Percentiles rank a stretch among this genome's conserved stretches.
Conservation (phyloP, 2,888 invertebrate genomes). For the Mimumesa dahlbomi region DNA sequence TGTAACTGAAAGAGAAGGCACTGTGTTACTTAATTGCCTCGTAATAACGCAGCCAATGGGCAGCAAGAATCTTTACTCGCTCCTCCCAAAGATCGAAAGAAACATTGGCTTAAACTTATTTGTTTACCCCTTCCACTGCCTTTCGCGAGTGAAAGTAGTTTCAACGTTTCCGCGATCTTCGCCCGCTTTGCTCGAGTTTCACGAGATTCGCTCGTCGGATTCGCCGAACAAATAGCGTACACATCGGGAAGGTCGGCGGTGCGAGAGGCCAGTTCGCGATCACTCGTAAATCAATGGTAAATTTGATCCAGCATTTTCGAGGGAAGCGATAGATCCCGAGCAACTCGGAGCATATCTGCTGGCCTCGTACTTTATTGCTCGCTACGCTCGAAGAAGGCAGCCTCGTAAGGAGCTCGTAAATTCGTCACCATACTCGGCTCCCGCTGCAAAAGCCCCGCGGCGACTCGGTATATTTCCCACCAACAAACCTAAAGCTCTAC, state of each 20-base stretch:
- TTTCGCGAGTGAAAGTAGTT: no score
- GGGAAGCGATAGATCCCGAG: conserved; percentile 58
- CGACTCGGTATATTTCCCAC: conserved; percentile 65
- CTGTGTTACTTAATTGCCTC: conserved; percentile 70
- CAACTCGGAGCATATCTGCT: conserved; percentile 63
- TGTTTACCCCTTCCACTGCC: conserved; percentile 7
- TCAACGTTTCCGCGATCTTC: no score
- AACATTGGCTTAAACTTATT: neutral
- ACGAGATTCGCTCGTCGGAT: neutral
- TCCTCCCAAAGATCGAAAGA: neutral
- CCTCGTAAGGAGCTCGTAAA: conserved; percentile 73
- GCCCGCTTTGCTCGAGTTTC: no score
- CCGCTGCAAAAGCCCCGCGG: conserved; percentile 62
- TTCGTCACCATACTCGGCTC: conserved; percentile 72
- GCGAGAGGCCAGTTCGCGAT: conserved; percentile 44
- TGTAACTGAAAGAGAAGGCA: conserved; percentile 51
- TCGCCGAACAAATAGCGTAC: neutral
- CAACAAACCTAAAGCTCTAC: conserved; percentile 56
- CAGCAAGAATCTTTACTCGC: conserved; percentile 16
- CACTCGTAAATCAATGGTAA: conserved; percentile 66
- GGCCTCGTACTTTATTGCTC: conserved; percentile 63
- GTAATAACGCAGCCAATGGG: conserved; percentile 64
- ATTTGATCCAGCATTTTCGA: conserved; percentile 56
- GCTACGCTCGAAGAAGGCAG: conserved; percentile 62
- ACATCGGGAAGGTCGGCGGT: neutral